Percentiles rank a stretch among this genome's conserved stretches.
Evolutionary conservation across 92 coral and sea anemone species (phyloP).

Genomic region (Phymanthus crucifer): DNA sequence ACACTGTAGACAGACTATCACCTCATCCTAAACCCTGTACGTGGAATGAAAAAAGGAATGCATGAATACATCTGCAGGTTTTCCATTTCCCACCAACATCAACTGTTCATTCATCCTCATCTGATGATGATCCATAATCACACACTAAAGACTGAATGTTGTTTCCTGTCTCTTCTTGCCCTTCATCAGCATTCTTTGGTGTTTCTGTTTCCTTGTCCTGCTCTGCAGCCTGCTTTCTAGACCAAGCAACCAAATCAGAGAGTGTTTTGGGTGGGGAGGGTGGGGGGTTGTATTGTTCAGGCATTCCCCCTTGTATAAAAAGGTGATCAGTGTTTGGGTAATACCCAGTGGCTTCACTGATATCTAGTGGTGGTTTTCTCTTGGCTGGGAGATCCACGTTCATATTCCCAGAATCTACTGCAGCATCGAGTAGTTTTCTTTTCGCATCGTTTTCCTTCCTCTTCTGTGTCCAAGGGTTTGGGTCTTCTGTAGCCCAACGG

Average conservation of each 20-base stretch:
- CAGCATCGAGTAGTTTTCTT: slow-evolving; percentile 44
- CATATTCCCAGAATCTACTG: slow-evolving; percentile 22
- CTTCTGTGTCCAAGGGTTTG: slow-evolving; percentile 75
- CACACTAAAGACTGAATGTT: slow-evolving; percentile 55
- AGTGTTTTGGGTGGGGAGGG: slow-evolving; percentile 73
- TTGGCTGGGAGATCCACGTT: slow-evolving; percentile 9
- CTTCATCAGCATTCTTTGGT: neutral
- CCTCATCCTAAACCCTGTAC: too few relatives aligned
- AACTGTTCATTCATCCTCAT: slow-evolving; percentile 27
- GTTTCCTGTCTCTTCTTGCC: neutral
- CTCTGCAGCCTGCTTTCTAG: slow-evolving; percentile 63
- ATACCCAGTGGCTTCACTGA: slow-evolving; percentile 55
- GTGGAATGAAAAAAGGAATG: neutral
- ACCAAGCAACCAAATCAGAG: slow-evolving; percentile 80
- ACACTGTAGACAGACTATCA: too few relatives aligned
- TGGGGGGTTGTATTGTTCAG: neutral
- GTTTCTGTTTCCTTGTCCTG: slow-evolving; percentile 6
- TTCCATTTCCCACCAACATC: neutral
- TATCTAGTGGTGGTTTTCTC: slow-evolving; percentile 22
- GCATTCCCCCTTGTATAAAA: slow-evolving; percentile 27
- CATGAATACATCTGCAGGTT: neutral
- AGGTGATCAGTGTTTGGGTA: slow-evolving; percentile 80
- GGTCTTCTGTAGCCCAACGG: slow-evolving; percentile 84
- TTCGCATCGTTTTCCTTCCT: slow-evolving; percentile 48
- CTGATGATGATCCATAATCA: slow-evolving; percentile 79